A percentile compares a stretch with the other conserved stretches of the same genome.
phyloP scores from a whole-genome alignment of 1,140 invertebrate species.

The Ooceraea biroi region DNA sequence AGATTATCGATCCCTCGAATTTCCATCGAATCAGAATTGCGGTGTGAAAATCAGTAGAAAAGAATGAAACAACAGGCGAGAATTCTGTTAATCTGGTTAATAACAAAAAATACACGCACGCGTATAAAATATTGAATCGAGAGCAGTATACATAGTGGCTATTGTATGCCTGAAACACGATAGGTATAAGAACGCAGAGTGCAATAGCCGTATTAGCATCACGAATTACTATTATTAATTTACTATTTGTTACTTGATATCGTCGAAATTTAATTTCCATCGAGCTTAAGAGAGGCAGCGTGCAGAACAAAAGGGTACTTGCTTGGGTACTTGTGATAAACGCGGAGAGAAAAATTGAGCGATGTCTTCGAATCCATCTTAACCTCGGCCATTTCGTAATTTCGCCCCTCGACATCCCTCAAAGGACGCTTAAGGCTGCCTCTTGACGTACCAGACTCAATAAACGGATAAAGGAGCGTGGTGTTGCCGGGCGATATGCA shows the following conservation, averaged over 20 bases:
- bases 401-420: slow-evolving; percentile 44
- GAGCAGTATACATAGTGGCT: neutral
- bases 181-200: neutral
- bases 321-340: neutral
- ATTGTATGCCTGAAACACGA: neutral
- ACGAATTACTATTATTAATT: too few relatives aligned
- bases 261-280: neutral
- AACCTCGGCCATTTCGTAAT: slow-evolving; percentile 50
- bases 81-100: neutral
- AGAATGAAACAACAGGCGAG: neutral
- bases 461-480: slow-evolving; percentile 44
- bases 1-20: slow-evolving; percentile 50
- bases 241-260: neutral
- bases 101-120: too few relatives aligned
- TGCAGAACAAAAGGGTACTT: neutral
- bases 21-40: slow-evolving; percentile 34
- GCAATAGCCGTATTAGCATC: neutral
- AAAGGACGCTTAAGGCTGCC: slow-evolving; percentile 25
- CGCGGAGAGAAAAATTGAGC: neutral
- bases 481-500: slow-evolving; percentile 39
- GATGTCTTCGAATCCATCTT: slow-evolving; percentile 14
- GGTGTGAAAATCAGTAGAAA: slow-evolving; percentile 22
- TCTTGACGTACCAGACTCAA: slow-evolving; percentile 37
- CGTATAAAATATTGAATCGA: neutral
- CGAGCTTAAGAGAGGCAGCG: neutral